phyloP scores from a whole-genome alignment of 2,797 vertebrate genomes.

The Notolabrus celidotus region DNA sequence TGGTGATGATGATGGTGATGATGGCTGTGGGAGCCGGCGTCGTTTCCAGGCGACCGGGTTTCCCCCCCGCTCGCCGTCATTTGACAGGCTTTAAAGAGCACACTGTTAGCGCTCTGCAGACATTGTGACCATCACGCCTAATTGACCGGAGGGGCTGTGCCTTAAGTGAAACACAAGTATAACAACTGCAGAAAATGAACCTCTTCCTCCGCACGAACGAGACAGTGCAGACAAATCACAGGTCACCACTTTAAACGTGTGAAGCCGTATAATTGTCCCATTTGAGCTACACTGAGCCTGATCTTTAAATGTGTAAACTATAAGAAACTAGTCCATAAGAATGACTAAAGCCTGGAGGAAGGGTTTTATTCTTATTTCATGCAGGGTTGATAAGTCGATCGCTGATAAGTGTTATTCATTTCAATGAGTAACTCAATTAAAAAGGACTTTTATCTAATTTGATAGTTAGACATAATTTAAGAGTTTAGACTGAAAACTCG shows the following conservation, averaged over 20 bases:
- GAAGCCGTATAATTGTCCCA: conserved; percentile 59
- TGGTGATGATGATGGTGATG: conserved; percentile 72
- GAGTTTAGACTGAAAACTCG: conserved; percentile 81
- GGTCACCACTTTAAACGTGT: conserved; percentile 48
- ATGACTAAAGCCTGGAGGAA: conserved; percentile 62
- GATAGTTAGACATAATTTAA: conserved; percentile 85
- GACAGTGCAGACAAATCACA: conserved; percentile 61
- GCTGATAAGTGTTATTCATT: conserved; percentile 88
- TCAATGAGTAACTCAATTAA: conserved; percentile 87
- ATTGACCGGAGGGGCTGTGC: conserved; percentile 78
- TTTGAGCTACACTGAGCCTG: conserved; percentile 52
- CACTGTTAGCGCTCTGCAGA: conserved; percentile 72
- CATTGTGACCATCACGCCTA: conserved; percentile 81
- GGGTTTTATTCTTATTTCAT: conserved; percentile 71
- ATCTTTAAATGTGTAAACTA: conserved; percentile 68
- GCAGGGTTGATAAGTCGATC: conserved; percentile 84
- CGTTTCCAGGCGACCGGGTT: conserved; percentile 74
- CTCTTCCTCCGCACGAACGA: conserved; percentile 46
- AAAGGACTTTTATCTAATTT: conserved; percentile 86
- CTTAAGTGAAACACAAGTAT: conserved; percentile 71
- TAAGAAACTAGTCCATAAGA: conserved; percentile 58
- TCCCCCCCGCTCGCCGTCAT: conserved; percentile 69
- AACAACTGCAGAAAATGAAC: conserved; percentile 68
- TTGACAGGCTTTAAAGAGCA: conserved; percentile 81
- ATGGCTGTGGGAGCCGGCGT: conserved; percentile 67